These are phyloP conservation scores for Labroides dimidiatus DNA, from an alignment of 2,797 vertebrate species.

Conservation along the genomic window DNA sequence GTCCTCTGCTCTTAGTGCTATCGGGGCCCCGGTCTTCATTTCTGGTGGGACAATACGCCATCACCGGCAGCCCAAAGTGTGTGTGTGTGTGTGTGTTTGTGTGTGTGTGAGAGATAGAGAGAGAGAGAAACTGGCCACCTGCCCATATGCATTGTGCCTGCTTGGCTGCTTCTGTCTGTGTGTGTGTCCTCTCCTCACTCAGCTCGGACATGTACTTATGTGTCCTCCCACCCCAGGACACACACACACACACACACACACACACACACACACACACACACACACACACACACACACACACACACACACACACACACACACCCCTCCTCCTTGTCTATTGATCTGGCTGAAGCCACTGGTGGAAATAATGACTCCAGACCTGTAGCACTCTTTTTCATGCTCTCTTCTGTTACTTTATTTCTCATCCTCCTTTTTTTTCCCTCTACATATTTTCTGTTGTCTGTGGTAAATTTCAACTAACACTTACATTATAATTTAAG, in stretches of 20 bases:
- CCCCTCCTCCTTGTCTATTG: constrained; percentile 49
- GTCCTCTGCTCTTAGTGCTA: constrained; percentile 68
- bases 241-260: constrained; percentile 29
- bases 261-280: constrained; percentile 31
- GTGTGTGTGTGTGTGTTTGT: constrained; percentile 28
- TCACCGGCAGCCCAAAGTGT: constrained; percentile 21
- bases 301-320: constrained; percentile 30
- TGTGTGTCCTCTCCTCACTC: constrained; percentile 28
- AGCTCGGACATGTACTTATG: constrained; percentile 41
- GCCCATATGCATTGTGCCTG: constrained; percentile 55
- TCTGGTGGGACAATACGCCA: constrained; percentile 57
- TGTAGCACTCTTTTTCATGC: constrained; percentile 45
- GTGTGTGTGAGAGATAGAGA: constrained; percentile 38
- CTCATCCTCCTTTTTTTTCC: not conserved
- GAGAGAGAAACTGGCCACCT: constrained; percentile 43
- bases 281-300: constrained; percentile 30
- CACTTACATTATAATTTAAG: not conserved
- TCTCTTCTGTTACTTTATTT: constrained; percentile 6
- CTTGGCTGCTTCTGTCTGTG: constrained; percentile 45
- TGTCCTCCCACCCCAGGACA: constrained; percentile 20
- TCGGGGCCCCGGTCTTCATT: constrained; percentile 70
- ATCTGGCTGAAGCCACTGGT: constrained; percentile 59
- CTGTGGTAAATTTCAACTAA: constrained; percentile 23
- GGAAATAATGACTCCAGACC: constrained; percentile 65
- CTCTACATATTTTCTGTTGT: not conserved